Evolutionary conservation across 1,140 invertebrate species (phyloP).

Genomic region (Bombus superbus): DNA sequence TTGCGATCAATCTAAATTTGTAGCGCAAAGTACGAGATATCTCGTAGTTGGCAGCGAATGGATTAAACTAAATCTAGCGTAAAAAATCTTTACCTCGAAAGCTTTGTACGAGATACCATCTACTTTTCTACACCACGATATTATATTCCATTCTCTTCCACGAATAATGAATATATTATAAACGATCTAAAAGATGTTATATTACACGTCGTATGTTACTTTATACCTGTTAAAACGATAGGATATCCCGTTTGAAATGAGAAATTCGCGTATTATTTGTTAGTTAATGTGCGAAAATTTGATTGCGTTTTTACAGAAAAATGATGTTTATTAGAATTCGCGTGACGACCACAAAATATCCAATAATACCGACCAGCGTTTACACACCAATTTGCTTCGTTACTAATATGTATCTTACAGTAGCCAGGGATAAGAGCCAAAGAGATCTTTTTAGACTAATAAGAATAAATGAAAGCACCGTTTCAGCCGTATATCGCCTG

Average conservation of each 20-base stretch:
- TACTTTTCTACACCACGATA: background rate
- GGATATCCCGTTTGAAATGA: background rate
- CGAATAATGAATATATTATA: background rate
- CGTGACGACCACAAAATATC: conserved; percentile 18
- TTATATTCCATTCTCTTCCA: background rate
- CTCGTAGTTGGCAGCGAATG: too few species aligned
- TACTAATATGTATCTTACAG: conserved; percentile 46
- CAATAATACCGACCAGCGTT: conserved; percentile 26
- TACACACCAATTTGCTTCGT: conserved; percentile 40
- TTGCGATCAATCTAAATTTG: too few species aligned
- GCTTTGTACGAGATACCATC: background rate
- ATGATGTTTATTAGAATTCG: background rate
- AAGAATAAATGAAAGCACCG: conserved; percentile 45
- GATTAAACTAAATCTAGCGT: background rate
- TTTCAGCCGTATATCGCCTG: conserved; percentile 50
- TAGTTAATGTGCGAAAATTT: background rate
- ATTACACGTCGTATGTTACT: conserved; percentile 5
- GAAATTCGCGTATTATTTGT: background rate
- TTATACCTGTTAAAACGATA: background rate
- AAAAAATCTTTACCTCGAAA: background rate
- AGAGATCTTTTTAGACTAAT: conserved; percentile 41
- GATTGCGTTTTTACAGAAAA: background rate
- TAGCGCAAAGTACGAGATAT: too few species aligned
- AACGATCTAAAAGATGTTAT: background rate
- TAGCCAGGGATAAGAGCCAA: conserved; percentile 44